Percentiles rank a stretch among this genome's conserved stretches.
Evolutionary conservation across 2,888 invertebrate genomes (phyloP).

Genomic region (Zygothrica quintamaculata): DNA sequence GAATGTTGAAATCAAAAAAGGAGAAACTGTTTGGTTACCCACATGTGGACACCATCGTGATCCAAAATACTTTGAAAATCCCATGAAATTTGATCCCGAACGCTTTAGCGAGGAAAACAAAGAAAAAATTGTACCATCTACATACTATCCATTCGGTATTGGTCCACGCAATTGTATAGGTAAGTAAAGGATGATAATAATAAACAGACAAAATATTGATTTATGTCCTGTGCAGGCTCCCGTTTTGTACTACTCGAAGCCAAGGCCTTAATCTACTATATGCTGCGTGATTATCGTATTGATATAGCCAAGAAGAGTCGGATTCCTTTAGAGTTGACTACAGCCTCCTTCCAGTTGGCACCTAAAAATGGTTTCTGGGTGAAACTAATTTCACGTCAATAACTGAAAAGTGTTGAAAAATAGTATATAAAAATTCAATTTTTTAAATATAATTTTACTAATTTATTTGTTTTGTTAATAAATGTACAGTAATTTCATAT

Average conservation of each 20-base stretch:
- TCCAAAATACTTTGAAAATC: constrained; percentile 86
- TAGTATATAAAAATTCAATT: background rate
- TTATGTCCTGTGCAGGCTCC: constrained; percentile 63
- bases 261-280: constrained; percentile 80
- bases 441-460: background rate
- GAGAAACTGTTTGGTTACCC: constrained; percentile 82
- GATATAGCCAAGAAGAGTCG: constrained; percentile 70
- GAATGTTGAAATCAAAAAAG: constrained; percentile 76
- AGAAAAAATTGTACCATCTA: constrained; percentile 84
- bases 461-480: background rate
- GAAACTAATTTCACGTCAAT: constrained; percentile 70
- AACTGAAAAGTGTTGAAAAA: constrained; percentile 4
- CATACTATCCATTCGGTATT: constrained; percentile 86
- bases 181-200: constrained; percentile 29
- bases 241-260: constrained; percentile 83
- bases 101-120: constrained; percentile 87
- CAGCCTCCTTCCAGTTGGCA: constrained; percentile 63
- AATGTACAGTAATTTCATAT: no score
- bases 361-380: constrained; percentile 82
- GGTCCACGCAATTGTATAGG: constrained; percentile 88
- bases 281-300: constrained; percentile 77
- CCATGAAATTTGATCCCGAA: constrained; percentile 86
- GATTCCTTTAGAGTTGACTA: constrained; percentile 71
- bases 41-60: constrained; percentile 85
- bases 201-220: background rate